Evolutionary conservation across 2,113 vertebrate species (phyloP).

Genomic region (Zosterops hypoxanthus): DNA sequence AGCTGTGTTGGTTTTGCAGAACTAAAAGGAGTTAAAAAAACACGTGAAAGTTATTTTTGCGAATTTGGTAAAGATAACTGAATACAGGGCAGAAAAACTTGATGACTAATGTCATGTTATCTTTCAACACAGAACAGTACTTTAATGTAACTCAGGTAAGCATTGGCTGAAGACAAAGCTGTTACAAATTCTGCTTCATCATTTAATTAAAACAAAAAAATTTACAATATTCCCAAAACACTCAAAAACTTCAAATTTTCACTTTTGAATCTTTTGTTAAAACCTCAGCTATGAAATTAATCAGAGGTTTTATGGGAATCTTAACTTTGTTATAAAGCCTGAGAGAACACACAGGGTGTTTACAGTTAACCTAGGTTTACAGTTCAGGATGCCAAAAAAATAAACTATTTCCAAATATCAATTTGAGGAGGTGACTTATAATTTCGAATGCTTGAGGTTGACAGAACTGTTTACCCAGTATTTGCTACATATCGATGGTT

Average conservation of each 20-base stretch:
- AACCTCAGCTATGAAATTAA: neutral
- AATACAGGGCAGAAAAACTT: neutral
- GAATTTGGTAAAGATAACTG: neutral
- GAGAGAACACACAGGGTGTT: neutral
- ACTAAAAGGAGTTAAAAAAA: slow-evolving; percentile 14
- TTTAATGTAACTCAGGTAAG: neutral
- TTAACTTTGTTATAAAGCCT: neutral
- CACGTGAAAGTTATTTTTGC: slow-evolving; percentile 16
- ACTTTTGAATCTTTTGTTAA: neutral
- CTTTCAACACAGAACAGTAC: neutral
- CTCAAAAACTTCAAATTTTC: neutral
- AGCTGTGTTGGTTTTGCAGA: slow-evolving; percentile 23
- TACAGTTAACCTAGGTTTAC: neutral
- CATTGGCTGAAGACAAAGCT: neutral
- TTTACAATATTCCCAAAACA: neutral
- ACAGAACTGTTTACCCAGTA: neutral
- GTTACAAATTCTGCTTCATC: neutral
- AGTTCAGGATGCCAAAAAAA: neutral
- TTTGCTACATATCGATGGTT: neutral
- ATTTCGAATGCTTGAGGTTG: neutral
- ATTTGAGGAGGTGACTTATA: neutral
- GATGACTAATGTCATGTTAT: neutral
- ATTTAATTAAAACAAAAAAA: neutral
- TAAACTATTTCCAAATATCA: neutral
- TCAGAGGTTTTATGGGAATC: neutral